Percentiles rank a stretch among this genome's conserved stretches.
Conservation (phyloP, 1,140 invertebrate species). For the Aphaenogaster rudis region DNA sequence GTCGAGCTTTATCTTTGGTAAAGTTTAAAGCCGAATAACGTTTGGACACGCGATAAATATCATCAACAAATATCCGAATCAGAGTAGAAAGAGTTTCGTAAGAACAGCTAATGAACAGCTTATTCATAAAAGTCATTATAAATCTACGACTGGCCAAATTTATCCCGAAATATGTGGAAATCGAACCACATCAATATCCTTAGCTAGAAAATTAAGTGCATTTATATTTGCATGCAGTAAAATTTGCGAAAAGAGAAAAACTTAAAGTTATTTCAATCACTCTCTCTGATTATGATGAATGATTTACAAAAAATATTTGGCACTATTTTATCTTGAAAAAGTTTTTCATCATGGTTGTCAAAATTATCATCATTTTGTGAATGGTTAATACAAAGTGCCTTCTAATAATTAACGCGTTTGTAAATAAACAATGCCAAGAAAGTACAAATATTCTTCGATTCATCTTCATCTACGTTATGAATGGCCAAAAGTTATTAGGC, state of each 20-base stretch:
- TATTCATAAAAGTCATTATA: slow-evolving; percentile 32
- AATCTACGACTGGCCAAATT: slow-evolving; percentile 32
- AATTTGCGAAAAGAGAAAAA: slow-evolving; percentile 1
- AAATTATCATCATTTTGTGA: not conserved
- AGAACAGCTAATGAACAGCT: slow-evolving; percentile 26
- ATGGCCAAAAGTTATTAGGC: slow-evolving; percentile 13
- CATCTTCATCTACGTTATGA: not conserved
- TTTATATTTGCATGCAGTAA: slow-evolving; percentile 36
- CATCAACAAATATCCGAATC: slow-evolving; percentile 49
- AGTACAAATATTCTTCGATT: not conserved
- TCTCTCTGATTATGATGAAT: slow-evolving; percentile 19
- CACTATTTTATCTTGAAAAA: slow-evolving; percentile 17
- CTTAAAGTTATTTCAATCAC: not conserved
- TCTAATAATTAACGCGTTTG: not conserved
- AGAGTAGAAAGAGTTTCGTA: slow-evolving; percentile 47
- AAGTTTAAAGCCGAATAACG: slow-evolving; percentile 34
- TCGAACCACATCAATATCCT: not conserved
- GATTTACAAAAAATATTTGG: slow-evolving; percentile 39
- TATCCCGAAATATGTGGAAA: slow-evolving; percentile 25
- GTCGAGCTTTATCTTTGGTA: slow-evolving; percentile 19
- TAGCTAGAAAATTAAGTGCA: slow-evolving; percentile 27
- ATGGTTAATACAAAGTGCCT: slow-evolving; percentile 17
- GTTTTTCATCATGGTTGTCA: not conserved
- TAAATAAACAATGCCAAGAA: slow-evolving; percentile 31
- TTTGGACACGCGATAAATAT: slow-evolving; percentile 43